Base-by-base conservation (phyloP, 2,888 invertebrate genomes). In the Lithophane leautieri region DNA sequence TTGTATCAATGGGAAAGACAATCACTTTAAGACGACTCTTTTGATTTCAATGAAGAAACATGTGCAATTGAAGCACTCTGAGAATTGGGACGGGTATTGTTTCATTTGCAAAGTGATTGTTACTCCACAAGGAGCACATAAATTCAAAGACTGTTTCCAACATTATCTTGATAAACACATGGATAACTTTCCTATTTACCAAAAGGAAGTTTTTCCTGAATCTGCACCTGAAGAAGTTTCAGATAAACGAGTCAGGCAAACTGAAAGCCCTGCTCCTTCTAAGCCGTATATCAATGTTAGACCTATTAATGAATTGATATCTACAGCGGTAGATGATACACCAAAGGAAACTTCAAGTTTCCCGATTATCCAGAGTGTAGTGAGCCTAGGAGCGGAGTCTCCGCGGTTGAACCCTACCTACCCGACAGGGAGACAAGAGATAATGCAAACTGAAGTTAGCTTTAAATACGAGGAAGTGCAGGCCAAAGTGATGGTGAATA, bases 61-160 rank as follows among this genome's bases (percentile, higher is more conserved):
- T 78, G 92, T 95, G 2, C 95, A 96, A 86, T 76, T 88, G 0
- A 95, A 94, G 82, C 96, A 96, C 80, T 82, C 86, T 7, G 95
- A 97, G 47, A 90, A 89, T 40, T 97, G 97, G 97, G 96, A 96
- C 79, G 97, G 97, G 1, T 96, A 94, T 85, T 97, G 97, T 87
- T 92, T 88, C 69, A 84, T 95, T 19, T 97, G 97, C 83, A 94
- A 96, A 87, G 93, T 95, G 3, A 95, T 96, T 34, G 94, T 95
- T 2, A 95, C 93, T 34, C 88, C 94, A 14, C 95, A 94, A 91
- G 96, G 95, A 25, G 84, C 85, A 25, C 91, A 94, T 58, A 81
- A 75, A 74, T 95, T 95, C 70, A 94, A 90, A 86, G 95, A 95
- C 71, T 96, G 96, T 79, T 88, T 96, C 28, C 91, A 93, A 75